Conservation (phyloP, 1,140 invertebrate genomes). For the Pissodes strobi region DNA sequence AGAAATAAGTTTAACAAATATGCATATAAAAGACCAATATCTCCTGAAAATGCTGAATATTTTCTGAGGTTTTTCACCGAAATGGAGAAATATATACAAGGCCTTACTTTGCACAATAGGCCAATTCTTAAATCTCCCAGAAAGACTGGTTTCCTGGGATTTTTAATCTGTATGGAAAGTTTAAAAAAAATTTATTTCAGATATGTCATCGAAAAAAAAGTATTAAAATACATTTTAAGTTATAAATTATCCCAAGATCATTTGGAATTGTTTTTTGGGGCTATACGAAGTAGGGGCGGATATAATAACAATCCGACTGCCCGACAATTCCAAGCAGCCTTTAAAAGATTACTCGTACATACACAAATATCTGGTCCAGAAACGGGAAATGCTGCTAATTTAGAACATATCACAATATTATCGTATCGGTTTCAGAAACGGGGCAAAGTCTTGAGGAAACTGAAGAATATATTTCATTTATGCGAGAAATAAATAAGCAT, state of each 20-base stretch:
- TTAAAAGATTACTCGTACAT: constrained; percentile 31
- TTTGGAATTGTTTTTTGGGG: too few species aligned
- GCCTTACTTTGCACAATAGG: constrained; percentile 23
- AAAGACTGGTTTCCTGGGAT: constrained; percentile 48
- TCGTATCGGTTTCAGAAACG: not conserved
- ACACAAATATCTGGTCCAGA: constrained; percentile 13
- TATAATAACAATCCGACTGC: too few species aligned
- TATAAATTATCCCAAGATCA: constrained; percentile 56
- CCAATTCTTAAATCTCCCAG: constrained; percentile 21
- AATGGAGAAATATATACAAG: constrained; percentile 31
- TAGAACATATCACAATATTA: constrained; percentile 19
- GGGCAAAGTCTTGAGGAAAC: too few species aligned
- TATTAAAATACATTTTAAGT: constrained; percentile 43
- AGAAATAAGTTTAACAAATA: constrained; percentile 33
- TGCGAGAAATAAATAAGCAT: too few species aligned
- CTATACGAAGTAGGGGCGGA: too few species aligned
- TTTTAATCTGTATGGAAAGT: constrained; percentile 43
- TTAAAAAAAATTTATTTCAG: constrained; percentile 41
- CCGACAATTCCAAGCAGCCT: constrained; percentile 45
- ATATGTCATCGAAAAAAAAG: constrained; percentile 34
- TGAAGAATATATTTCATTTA: too few species aligned
- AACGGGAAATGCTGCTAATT: constrained; percentile 15
- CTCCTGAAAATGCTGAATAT: constrained; percentile 19
- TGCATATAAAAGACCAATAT: constrained; percentile 28
- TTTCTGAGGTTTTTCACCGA: constrained; percentile 26